phyloP scores from a whole-genome alignment of 2,888 invertebrate species.

The Melikaiella ostensackeni region DNA sequence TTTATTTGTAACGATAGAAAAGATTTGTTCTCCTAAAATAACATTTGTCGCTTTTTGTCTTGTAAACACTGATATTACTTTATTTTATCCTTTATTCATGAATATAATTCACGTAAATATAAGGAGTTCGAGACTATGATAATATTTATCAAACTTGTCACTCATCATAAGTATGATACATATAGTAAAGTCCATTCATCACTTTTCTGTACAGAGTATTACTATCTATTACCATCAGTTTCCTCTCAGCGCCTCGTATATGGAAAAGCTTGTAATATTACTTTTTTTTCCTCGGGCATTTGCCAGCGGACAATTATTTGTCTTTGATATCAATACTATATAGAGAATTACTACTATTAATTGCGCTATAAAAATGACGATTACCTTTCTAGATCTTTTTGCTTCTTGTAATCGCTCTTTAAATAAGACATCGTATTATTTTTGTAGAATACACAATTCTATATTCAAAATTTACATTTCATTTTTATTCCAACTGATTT shows the following conservation, averaged over 20 bases:
- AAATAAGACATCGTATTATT: not conserved
- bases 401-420: conserved; percentile 59
- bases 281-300: conserved; percentile 76
- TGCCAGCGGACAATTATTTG: conserved; percentile 76
- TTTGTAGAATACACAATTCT: not conserved
- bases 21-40: not conserved
- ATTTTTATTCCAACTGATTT: not conserved
- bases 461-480: not conserved
- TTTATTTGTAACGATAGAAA: not conserved
- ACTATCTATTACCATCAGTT: conserved; percentile 46
- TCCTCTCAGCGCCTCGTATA: conserved; percentile 75
- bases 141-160: no score
- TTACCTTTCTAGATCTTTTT: conserved; percentile 75
- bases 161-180: no score
- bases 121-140: no score
- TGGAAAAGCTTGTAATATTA: conserved; percentile 70
- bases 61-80: not conserved
- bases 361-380: conserved; percentile 63
- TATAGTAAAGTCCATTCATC: conserved; percentile 64
- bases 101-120: no score
- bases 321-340: no score
- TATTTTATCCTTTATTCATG: no score
- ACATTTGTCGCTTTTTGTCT: no score
- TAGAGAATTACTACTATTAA: no score
- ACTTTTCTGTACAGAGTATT: conserved; percentile 57